phyloP scores from a whole-genome alignment of 2,888 invertebrate genomes.

The Leptinotarsa rubiginosa region DNA sequence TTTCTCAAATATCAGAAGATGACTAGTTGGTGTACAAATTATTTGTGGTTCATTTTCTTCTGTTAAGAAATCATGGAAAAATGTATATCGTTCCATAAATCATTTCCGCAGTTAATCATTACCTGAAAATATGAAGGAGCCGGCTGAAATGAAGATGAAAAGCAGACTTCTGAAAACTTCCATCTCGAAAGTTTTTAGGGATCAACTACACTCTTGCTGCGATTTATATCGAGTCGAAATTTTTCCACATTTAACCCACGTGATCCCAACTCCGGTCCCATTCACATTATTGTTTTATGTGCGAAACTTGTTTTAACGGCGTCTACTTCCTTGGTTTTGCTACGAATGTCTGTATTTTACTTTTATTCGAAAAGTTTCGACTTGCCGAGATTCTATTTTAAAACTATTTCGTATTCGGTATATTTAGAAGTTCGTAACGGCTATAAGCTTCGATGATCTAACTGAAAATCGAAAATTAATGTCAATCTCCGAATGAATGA shows the following conservation, averaged over 20 bases:
- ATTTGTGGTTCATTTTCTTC: neutral
- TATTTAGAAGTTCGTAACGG: constrained; percentile 45
- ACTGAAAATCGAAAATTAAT: constrained; percentile 31
- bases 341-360: constrained; percentile 42
- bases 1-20: too few species aligned
- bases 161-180: constrained; percentile 21
- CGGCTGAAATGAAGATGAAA: constrained; percentile 35
- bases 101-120: neutral
- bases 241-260: constrained; percentile 40
- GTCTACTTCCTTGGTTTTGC: constrained; percentile 36
- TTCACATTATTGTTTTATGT: constrained; percentile 44
- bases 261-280: constrained; percentile 30
- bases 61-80: neutral
- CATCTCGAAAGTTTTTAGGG: constrained; percentile 24
- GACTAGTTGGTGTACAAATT: neutral
- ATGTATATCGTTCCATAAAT: neutral
- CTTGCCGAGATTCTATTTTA: constrained; percentile 47
- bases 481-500: neutral
- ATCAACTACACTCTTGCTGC: constrained; percentile 24
- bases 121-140: constrained; percentile 16
- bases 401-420: constrained; percentile 48
- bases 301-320: constrained; percentile 31
- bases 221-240: constrained; percentile 29
- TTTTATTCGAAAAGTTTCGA: constrained; percentile 48
- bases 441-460: constrained; percentile 40